Evolutionary conservation across 2,797 vertebrate genomes (phyloP).

Genomic region (Synaphobranchus kaupii): DNA sequence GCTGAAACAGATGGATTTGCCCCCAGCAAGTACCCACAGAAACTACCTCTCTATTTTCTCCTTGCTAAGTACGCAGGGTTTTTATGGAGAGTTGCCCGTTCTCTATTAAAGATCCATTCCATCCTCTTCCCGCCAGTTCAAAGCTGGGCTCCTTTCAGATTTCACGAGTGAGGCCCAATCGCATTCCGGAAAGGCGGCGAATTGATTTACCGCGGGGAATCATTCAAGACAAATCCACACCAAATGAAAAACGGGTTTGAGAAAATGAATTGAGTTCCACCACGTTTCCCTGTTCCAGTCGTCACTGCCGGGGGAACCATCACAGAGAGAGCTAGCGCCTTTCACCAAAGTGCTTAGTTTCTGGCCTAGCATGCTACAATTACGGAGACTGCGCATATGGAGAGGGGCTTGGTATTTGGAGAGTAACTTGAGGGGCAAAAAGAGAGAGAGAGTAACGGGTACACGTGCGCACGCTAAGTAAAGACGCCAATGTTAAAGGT

Average conservation of each 20-base stretch:
- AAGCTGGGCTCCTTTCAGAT: constrained; percentile 51
- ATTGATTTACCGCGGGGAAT: constrained; percentile 74
- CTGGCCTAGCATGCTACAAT: not conserved
- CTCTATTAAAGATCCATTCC: constrained; percentile 55
- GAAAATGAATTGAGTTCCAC: constrained; percentile 59
- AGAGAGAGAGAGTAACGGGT: not conserved
- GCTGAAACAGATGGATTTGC: constrained; percentile 64
- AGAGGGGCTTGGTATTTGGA: not conserved
- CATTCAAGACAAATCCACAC: constrained; percentile 68
- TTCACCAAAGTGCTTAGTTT: constrained; percentile 51
- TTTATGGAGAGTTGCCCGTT: constrained; percentile 56
- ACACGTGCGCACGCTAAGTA: not conserved
- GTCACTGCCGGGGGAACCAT: constrained; percentile 33
- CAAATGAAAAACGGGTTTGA: constrained; percentile 63
- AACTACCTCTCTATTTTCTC: constrained; percentile 49
- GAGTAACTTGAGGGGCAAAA: not conserved
- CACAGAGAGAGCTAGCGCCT: constrained; percentile 53
- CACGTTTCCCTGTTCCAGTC: constrained; percentile 55
- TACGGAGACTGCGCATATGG: not conserved
- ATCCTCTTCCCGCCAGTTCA: constrained; percentile 66
- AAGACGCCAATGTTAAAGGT: not conserved
- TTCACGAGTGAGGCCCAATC: constrained; percentile 50
- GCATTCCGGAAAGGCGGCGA: constrained; percentile 61
- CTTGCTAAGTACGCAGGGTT: constrained; percentile 69
- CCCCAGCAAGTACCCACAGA: constrained; percentile 61